A percentile compares a stretch with the other conserved stretches of the same genome.
phyloP scores from a whole-genome alignment of 2,113 vertebrate species.

The Parus major region DNA sequence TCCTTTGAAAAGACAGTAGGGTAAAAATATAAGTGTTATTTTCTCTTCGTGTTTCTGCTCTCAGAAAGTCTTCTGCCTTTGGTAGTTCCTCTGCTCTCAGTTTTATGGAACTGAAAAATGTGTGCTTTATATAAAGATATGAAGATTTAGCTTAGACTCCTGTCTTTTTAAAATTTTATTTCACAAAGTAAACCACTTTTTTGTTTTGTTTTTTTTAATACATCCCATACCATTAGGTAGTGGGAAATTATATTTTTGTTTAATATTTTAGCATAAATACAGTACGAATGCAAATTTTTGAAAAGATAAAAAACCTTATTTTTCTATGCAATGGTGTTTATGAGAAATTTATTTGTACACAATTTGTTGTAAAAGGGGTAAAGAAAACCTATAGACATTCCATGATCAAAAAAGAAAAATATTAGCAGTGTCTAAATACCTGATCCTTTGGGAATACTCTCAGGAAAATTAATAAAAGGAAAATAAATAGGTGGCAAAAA shows the following conservation, averaged over 20 bases:
- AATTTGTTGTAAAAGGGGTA: background rate
- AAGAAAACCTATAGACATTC: background rate
- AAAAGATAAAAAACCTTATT: accelerated
- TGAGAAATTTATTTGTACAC: background rate
- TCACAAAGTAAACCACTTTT: background rate
- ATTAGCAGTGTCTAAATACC: background rate
- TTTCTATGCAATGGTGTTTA: background rate
- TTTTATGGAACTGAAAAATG: background rate
- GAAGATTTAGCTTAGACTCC: background rate
- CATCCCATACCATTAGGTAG: accelerated
- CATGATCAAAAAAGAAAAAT: background rate
- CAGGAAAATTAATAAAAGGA: background rate
- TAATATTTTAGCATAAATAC: background rate
- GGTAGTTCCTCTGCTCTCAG: background rate
- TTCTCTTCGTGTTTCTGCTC: background rate
- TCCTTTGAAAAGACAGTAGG: background rate
- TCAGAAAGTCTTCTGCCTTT: background rate
- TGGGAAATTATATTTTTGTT: background rate
- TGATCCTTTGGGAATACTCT: background rate
- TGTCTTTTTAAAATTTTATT: background rate
- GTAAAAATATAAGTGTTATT: background rate
- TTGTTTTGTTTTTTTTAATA: background rate
- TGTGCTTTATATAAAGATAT: background rate
- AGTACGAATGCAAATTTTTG: accelerated
- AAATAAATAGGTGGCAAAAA: background rate